Evolutionary conservation across 1,140 invertebrate species (phyloP), one percentile per base, ranked within the genome.

Genomic region (Diuraphis noxia): DNA sequence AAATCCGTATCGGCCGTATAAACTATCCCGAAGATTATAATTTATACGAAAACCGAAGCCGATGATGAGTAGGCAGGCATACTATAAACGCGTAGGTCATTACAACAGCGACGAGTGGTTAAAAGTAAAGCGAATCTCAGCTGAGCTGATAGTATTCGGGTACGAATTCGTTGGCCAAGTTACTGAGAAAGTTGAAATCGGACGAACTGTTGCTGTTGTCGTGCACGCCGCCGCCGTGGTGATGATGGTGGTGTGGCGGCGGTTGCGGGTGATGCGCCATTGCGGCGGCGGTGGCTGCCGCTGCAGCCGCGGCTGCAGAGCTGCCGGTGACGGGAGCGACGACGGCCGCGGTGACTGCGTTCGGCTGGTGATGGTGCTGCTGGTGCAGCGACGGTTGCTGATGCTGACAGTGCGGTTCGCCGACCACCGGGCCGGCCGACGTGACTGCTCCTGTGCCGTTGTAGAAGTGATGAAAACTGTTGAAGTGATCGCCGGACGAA

Each of bases 101-200:
- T 38, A 84, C 25, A 10, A 10, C 40, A 10, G 25, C 81, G 25
- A 77, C 30, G 17, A 77, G n/a, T 0, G 38, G 8, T 38, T 77
- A 90, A 36, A 52, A 91, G 77, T 82, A 79, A 25, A 88, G 63
- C 90, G 90, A 82, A 88, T 92, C 93, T 95, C 94, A 95, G 93
- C 96, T 96, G 94, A 97, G 96, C 94, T 97, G 97, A 94, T 98
- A 98, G 93, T 98, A 98, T 94, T 98, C 97, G 0, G 97, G 97
- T 2, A 96, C 97, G 93, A 98, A 98, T 93, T 98, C 97, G 94
- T 97, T 98, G 89, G 97, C 97, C 93, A 98, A 94, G 93, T 97
- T 98, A 93, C 97, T 97, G 77, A 98, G 95, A 93, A 98, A 98
- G 94, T 98, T 98, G 94, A 98, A 98, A 93, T 98, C 97, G 19